These are phyloP conservation scores for Malacosoma neustria DNA, from an alignment of 2,888 invertebrate genomes.

Conservation along the genomic window DNA sequence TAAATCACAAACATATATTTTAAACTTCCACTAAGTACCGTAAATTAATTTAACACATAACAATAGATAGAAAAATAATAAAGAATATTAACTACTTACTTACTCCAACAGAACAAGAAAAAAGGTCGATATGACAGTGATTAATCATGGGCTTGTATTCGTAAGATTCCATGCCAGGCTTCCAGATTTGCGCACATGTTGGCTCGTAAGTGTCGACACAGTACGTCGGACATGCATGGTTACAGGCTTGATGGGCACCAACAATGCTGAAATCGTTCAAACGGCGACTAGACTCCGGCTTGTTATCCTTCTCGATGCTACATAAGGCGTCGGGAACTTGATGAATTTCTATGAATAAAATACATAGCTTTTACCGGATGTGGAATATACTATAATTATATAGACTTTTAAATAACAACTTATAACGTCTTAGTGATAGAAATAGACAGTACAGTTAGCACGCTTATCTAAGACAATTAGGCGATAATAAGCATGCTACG, in stretches of 20 bases:
- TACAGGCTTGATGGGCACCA: slow-evolving; percentile 50
- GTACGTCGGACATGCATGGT: slow-evolving; percentile 54
- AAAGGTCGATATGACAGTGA: slow-evolving; percentile 60
- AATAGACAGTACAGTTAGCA: too few species aligned
- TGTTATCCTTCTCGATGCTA: slow-evolving; percentile 10
- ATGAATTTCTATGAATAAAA: slow-evolving; percentile 35
- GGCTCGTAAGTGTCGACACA: slow-evolving; percentile 53
- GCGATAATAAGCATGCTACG: too few species aligned
- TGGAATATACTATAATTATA: too few species aligned
- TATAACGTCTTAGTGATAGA: too few species aligned
- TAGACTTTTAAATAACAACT: too few species aligned
- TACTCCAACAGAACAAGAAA: slow-evolving; percentile 44
- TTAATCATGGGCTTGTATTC: slow-evolving; percentile 42
- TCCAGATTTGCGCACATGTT: slow-evolving; percentile 48
- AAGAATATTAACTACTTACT: slow-evolving; percentile 35
- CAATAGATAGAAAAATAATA: too few species aligned
- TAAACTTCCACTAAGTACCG: too few species aligned
- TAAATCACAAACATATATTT: too few species aligned
- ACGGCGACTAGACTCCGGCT: slow-evolving; percentile 22
- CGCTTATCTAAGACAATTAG: too few species aligned
- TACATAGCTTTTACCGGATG: too few species aligned
- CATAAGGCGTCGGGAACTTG: slow-evolving; percentile 29
- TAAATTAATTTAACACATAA: too few species aligned
- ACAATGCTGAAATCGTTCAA: slow-evolving; percentile 40
- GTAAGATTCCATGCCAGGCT: slow-evolving; percentile 13